Evolutionary conservation across 2,113 vertebrate species (phyloP).

Genomic region (Agelaius phoeniceus): DNA sequence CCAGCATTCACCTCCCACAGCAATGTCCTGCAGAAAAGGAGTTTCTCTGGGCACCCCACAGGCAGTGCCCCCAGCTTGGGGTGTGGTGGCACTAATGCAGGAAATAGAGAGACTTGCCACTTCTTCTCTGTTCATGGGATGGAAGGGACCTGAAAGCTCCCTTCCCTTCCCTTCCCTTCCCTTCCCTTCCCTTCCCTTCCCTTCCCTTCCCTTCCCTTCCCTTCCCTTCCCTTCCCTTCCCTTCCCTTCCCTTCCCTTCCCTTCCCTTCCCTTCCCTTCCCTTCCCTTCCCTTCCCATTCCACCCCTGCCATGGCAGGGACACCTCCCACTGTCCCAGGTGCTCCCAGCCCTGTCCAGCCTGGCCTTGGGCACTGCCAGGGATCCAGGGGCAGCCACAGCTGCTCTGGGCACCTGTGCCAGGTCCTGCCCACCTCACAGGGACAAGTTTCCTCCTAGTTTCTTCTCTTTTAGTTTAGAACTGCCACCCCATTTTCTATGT

Average conservation of each 20-base stretch:
- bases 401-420: not conserved
- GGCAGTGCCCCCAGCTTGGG: not conserved
- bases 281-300: too few relatives aligned
- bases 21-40: not conserved
- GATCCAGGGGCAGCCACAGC: not conserved
- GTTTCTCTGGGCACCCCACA: not conserved
- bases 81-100: not conserved
- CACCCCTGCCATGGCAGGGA: not conserved
- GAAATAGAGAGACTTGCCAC: not conserved
- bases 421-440: not conserved
- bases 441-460: not conserved
- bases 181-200: too few relatives aligned
- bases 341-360: not conserved
- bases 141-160: not conserved
- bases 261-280: too few relatives aligned
- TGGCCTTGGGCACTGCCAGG: not conserved
- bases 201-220: too few relatives aligned
- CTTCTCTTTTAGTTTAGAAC: not conserved
- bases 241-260: too few relatives aligned
- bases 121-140: not conserved
- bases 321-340: not conserved
- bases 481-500: not conserved
- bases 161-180: too few relatives aligned
- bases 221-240: too few relatives aligned
- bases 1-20: not conserved